Percentiles rank a stretch among this genome's conserved stretches.
phyloP scores from a whole-genome alignment of 2,888 invertebrate species.

The Synanthedon myopaeformis region DNA sequence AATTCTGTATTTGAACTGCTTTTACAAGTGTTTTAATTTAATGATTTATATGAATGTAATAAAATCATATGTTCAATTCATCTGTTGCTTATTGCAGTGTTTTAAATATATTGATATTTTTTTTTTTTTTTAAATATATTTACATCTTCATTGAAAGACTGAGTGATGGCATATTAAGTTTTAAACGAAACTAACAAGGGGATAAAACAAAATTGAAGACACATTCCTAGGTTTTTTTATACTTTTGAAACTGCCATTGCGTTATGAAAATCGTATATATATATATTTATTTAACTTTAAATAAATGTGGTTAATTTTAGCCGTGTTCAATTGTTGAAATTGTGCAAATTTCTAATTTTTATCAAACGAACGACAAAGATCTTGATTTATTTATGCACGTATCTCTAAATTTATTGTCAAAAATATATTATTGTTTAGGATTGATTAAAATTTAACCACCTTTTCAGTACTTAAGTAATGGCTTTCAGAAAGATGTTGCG shows the following conservation, averaged over 20 bases:
- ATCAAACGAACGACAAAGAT: background rate
- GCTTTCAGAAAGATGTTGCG: background rate
- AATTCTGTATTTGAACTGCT: too few relatives aligned
- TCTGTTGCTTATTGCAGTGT: slow-evolving; percentile 37
- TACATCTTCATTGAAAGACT: slow-evolving; percentile 54
- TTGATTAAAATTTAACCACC: background rate
- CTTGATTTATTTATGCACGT: background rate
- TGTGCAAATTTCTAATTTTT: background rate
- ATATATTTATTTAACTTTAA: too few relatives aligned
- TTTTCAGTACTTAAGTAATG: slow-evolving; percentile 31
- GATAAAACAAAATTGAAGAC: slow-evolving; percentile 17
- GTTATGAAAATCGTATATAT: background rate
- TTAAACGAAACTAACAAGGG: slow-evolving; percentile 19
- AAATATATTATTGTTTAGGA: too few relatives aligned
- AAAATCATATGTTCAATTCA: slow-evolving; percentile 24
- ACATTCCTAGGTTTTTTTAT: slow-evolving; percentile 26
- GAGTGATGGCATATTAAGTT: slow-evolving; percentile 48
- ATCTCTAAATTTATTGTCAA: background rate
- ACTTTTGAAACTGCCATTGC: background rate
- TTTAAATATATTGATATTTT: slow-evolving; percentile 29
- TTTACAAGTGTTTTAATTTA: background rate
- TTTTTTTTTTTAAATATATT: slow-evolving; percentile 27
- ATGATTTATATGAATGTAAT: background rate
- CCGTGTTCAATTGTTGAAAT: too few relatives aligned
- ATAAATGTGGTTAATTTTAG: too few relatives aligned